Evolutionary conservation across 2,113 vertebrate species (phyloP), one percentile per base, ranked within the genome.

Genomic region (Nothoprocta perdicaria): DNA sequence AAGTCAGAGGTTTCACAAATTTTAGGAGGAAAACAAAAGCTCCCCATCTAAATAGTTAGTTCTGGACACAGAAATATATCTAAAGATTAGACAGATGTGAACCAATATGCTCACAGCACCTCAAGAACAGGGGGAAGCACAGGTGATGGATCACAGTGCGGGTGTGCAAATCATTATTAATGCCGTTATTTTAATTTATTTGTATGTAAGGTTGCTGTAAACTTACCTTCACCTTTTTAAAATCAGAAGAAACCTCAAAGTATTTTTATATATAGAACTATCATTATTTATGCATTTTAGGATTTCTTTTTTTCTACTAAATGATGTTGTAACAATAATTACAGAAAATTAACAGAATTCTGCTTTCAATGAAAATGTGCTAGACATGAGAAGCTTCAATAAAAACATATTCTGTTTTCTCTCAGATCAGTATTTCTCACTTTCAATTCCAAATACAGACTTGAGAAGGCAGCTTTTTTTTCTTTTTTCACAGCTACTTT

Each of bases 111-210:
- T 53, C 27, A 53, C 26, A 8, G 14, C 22, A 53, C 13, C 26
- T 29, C 5, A 26, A 53, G 27, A 53, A 15, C 14, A 15, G 26
- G 52, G 40, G 40, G 27, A 68, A 92, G 69, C 0, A 0, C 5
- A 55, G 33, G 46, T 67, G 8, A 23, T 88, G 62, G 5, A 55
- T 50, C 71, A 81, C 41, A 33, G 31, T 38, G 33, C 1, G 0
- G 1, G 26, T 27, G 26, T 53, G 52, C 26, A 53, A 53, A 53
- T 52, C 50, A 52, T 52, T 52, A 26, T 53, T 53, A 53, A 53
- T 53, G 26, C 13, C 52, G 14, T 27, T 27, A 53, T 53, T 53
- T 53, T 53, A 24, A 26, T 75, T 73, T 69, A 6, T 78, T 63
- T 75, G 38, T 43, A 31, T 8, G 24, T 69, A 45, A 76, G 14